Evolutionary conservation across 2,113 vertebrate species (phyloP).

Genomic region (Ochotona curzoniae): DNA sequence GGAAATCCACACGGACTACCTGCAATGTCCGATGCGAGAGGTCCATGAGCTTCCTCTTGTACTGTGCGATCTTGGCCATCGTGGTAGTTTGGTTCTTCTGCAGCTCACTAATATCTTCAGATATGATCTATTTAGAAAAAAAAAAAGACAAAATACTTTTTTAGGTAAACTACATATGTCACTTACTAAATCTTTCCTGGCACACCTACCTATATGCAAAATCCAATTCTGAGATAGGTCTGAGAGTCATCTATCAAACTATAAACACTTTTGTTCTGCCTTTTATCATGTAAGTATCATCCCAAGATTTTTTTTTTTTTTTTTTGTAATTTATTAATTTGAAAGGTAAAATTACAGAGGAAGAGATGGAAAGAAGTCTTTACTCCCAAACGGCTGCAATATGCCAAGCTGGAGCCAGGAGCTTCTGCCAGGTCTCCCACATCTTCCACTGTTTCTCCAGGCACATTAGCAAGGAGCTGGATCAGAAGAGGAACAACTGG

Average conservation of each 20-base stretch:
- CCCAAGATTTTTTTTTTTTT: too few relatives aligned
- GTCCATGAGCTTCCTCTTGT: conserved; percentile 98
- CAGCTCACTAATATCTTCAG: conserved; percentile 96
- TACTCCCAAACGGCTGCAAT: too few relatives aligned
- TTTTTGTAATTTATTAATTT: too few relatives aligned
- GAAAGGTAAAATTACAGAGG: too few relatives aligned
- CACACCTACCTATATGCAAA: background rate
- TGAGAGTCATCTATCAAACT: conserved; percentile 38
- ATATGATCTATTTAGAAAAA: conserved; percentile 92
- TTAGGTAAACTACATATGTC: conserved; percentile 23
- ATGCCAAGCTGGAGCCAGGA: too few relatives aligned
- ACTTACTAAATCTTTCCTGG: conserved; percentile 23
- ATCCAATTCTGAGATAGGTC: background rate
- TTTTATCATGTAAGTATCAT: too few relatives aligned
- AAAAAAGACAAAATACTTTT: background rate
- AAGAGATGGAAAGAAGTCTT: too few relatives aligned
- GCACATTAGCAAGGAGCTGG: too few relatives aligned
- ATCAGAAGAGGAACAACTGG: too few relatives aligned
- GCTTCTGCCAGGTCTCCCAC: too few relatives aligned
- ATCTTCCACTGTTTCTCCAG: too few relatives aligned
- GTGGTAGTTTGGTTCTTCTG: conserved; percentile 98
- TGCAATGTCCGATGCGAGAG: conserved; percentile 96
- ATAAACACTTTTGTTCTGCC: background rate
- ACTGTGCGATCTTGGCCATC: conserved; percentile 97
- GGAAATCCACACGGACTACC: conserved; percentile 83